A percentile compares a stretch with the other conserved stretches of the same genome.
These are phyloP conservation scores for Myocastor coypus DNA, from an alignment of 2,113 vertebrate species.

Conservation along the genomic window DNA sequence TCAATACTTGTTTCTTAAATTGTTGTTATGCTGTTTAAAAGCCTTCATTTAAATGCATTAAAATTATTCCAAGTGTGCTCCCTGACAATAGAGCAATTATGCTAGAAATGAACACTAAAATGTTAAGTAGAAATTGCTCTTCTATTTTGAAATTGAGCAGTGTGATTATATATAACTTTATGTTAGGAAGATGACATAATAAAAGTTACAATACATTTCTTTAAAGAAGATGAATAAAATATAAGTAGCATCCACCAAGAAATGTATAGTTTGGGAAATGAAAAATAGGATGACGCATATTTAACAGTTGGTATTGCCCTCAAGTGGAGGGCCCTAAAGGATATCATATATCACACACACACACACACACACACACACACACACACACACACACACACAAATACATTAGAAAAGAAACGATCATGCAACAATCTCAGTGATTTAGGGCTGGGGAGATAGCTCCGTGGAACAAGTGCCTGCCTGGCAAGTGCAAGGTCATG, in stretches of 20 bases:
- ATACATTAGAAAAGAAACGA: not conserved
- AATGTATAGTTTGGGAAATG: not conserved
- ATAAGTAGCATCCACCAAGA: not conserved
- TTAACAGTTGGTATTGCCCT: not conserved
- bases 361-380: not conserved
- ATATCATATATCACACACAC: not conserved
- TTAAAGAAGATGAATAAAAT: not conserved
- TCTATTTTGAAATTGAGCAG: constrained; percentile 11
- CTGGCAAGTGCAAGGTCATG: too few species aligned
- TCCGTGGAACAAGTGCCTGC: too few species aligned
- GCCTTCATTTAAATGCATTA: not conserved
- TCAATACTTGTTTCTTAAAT: not conserved
- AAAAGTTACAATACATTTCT: not conserved
- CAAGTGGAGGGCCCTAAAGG: not conserved
- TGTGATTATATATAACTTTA: constrained; percentile 25
- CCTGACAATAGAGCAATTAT: not conserved
- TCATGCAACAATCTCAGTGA: not conserved
- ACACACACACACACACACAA: too few species aligned
- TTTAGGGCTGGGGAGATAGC: too few species aligned
- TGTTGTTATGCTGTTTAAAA: not conserved
- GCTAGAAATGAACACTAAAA: not conserved
- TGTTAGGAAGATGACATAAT: not conserved
- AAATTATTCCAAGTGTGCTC: not conserved
- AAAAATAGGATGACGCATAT: not conserved
- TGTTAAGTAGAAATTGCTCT: not conserved